phyloP scores from a whole-genome alignment of 1,140 invertebrate genomes.

The Drosophila chauvacae region DNA sequence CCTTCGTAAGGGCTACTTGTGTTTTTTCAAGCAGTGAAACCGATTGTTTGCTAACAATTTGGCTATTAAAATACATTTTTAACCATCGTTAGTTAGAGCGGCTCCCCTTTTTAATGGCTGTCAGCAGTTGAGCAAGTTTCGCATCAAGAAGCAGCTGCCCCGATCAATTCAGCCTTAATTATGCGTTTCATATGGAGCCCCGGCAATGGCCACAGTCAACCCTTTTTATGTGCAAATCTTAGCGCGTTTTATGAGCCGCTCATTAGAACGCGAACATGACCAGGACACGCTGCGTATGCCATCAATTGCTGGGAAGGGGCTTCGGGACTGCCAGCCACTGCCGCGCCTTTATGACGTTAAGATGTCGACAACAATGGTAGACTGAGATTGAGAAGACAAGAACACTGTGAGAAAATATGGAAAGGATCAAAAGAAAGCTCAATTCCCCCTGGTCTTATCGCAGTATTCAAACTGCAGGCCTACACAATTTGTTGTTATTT shows the following conservation, averaged over 20 bases:
- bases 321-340: conserved; percentile 2
- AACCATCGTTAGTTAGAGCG: conserved; percentile 22
- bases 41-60: conserved; percentile 27
- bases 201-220: conserved; percentile 27
- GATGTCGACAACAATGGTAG: conserved; percentile 35
- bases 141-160: conserved; percentile 9
- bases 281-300: conserved; percentile 29
- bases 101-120: conserved; percentile 17
- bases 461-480: neutral
- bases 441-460: too few relatives aligned
- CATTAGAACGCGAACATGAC: conserved; percentile 63
- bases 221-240: conserved; percentile 68
- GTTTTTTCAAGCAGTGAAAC: conserved; percentile 5
- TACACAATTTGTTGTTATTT: neutral
- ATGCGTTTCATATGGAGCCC: conserved; percentile 33
- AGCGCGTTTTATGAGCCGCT: conserved; percentile 74
- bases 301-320: conserved; percentile 7
- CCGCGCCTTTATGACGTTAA: conserved; percentile 72
- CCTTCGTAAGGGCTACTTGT: neutral
- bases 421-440: neutral
- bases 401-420: conserved; percentile 46
- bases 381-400: conserved; percentile 20
- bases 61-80: conserved; percentile 28
- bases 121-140: conserved; percentile 2
- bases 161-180: conserved; percentile 45